Base-by-base conservation (phyloP, 2,113 vertebrate genomes). In the Syngnathus floridae region DNA sequence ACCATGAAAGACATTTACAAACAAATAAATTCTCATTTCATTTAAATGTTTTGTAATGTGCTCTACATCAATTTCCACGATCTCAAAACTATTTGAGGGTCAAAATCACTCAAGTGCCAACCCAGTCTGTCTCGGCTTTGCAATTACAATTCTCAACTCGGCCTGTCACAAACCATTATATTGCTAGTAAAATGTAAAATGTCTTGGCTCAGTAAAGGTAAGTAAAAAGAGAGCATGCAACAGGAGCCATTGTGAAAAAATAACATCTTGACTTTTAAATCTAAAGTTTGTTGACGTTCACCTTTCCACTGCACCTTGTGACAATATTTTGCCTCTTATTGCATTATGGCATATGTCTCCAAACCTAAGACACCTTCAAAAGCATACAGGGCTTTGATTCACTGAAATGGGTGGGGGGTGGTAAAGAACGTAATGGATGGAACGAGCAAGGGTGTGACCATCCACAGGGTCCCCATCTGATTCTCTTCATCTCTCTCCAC, bases 401-500 rank as follows among this genome's bases (percentile, higher is more conserved):
- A 67, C 49, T 60, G 22, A 67, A 46, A 5, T 5, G 14, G 12
- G 14, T 2, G 13, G 5, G 5, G 5, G 13, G 12, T 31, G 26
- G 26, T 31, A 31, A 1, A 51, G 66, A 14, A 40, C 7, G 31
- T 22, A 71, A 83, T 60, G 67, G 71, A 70, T 64, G 57, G 66
- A 67, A 80, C 4, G 49, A 62, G 71, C 65, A 55, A 82, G 75
- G 83, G 79, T 70, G 76, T 71, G 67, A 79, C 81, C 74, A 58
- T 85, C 82, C 66, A 0, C 71, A 43, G 73, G 84, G 76, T 76
- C 77, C 72, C 79, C 37, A 21, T 81, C 81, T 81, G 78, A 81
- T 73, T 87, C 84, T 81, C 77, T 84, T 83, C 78, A 69, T 76
- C 78, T 85, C 85, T 82, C 82, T 81, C 81, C 80, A 81, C 84